Evolutionary conservation across 2,888 invertebrate species (phyloP).

Genomic region (Spilarctia lutea): DNA sequence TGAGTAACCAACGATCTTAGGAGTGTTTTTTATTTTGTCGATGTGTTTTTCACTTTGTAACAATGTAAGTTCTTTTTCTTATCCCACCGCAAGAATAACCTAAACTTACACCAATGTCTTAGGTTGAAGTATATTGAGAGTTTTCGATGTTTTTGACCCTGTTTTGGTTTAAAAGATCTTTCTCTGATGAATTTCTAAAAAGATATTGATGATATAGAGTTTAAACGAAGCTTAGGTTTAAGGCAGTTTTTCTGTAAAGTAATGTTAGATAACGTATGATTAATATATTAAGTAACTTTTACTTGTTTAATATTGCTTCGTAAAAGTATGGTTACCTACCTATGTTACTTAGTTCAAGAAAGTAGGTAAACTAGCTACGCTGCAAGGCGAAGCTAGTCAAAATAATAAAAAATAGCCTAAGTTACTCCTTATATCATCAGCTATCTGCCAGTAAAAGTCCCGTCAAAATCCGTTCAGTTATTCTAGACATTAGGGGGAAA

Average conservation of each 20-base stretch:
- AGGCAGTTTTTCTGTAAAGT: neutral
- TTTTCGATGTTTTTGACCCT: neutral
- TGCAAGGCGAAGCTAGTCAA: neutral
- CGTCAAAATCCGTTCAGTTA: too few relatives aligned
- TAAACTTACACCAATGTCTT: too few relatives aligned
- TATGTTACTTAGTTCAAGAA: too few relatives aligned
- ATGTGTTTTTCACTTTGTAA: neutral
- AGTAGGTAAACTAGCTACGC: neutral
- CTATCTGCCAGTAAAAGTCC: too few relatives aligned
- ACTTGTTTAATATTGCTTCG: too few relatives aligned
- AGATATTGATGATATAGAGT: neutral
- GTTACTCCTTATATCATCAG: too few relatives aligned
- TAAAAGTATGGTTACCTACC: too few relatives aligned
- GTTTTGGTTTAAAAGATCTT: neutral
- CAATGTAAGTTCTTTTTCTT: too few relatives aligned
- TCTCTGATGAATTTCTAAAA: neutral
- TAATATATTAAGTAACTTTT: too few relatives aligned
- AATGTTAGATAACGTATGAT: neutral
- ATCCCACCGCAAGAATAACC: too few relatives aligned
- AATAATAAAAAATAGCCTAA: neutral
- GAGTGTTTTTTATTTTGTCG: neutral
- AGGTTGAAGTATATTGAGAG: too few relatives aligned
- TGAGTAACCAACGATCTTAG: neutral
- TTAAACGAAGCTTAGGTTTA: neutral
- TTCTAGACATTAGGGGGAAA: too few relatives aligned